A percentile compares a stretch with the other conserved stretches of the same genome.
Conservation (phyloP, 2,113 vertebrate species). For the Nymphicus hollandicus region DNA sequence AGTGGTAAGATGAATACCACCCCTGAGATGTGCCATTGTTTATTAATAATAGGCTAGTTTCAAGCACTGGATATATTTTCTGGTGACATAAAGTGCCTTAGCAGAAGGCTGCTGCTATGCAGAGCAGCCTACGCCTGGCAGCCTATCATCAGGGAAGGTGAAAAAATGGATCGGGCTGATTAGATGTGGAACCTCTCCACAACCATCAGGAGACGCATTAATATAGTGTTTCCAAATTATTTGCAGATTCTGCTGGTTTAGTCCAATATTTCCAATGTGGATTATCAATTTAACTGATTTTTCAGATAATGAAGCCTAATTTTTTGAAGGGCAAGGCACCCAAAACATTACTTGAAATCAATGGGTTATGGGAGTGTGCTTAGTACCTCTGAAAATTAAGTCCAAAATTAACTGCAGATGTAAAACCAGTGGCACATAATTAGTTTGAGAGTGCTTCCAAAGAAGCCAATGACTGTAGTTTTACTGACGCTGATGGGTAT, state of each 20-base stretch:
- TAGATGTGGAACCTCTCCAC: not conserved
- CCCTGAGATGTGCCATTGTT: not conserved
- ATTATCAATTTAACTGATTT: conserved; percentile 13
- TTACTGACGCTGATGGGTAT: not conserved
- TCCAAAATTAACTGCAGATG: conserved; percentile 6
- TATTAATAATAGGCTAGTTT: conserved; percentile 24
- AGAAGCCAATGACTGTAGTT: not conserved
- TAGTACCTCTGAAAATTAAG: conserved; percentile 4
- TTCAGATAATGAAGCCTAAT: not conserved
- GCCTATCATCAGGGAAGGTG: not conserved
- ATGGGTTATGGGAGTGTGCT: not conserved
- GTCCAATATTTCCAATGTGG: not conserved
- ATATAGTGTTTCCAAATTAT: not conserved
- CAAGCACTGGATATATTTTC: not conserved
- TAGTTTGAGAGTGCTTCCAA: not conserved
- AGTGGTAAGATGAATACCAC: not conserved
- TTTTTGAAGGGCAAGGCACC: not conserved
- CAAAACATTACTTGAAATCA: conserved; percentile 17
- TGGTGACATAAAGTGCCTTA: not conserved
- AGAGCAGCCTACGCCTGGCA: not conserved
- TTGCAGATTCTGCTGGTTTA: not conserved
- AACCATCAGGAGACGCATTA: not conserved
- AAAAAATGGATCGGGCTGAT: not conserved
- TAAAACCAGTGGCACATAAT: not conserved
- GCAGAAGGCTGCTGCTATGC: not conserved